Evolutionary conservation across 1,140 invertebrate genomes (phyloP), one percentile per base, ranked within the genome.

Genomic region (Aradophagus sp.): DNA sequence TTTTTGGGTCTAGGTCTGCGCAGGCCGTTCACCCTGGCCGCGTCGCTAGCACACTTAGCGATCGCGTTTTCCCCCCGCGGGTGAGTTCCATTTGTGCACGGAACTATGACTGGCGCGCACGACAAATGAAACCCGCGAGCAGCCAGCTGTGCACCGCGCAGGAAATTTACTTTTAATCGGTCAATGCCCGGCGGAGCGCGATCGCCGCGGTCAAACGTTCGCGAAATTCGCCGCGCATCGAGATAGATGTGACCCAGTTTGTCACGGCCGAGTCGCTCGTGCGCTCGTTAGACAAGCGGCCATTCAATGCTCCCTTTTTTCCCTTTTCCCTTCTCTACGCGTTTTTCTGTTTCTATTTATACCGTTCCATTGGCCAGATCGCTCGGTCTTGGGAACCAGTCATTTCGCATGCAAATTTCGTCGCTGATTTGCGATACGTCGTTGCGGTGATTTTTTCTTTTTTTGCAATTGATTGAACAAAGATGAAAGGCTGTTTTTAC

Each of bases 1-100:
- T 78, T 83, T 83, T 82, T 77, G 81, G 81, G 81, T 82, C 80
- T 83, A 83, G 81, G 81, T 83, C 80, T 81, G 72, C 56, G 31
- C 75, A 78, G 80, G 79, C 63, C 81, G 66, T 82, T 78, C 77
- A 80, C 77, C 80, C 74, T 68, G 63, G 59, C 71, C 61, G 69
- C 73, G 74, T 75, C 73, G 69, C 74, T 79, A 79, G 77, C 77
- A 80, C 78, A 81, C 77, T 80, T 80, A 29, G 27, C 20, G 4
- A 31, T 23, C 36, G 36, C 59, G 35, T 67, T 50, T 53, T 39
- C 52, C 38, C n/a, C 42, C 16, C 5, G 26, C 48, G 14, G 14
- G 48, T 26, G 26, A 73, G 69, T 73, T 62, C 70, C 48, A 73
- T 73, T 53, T 73, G 70, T 63, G 63, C 70, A 73, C 36, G 42